phyloP scores from a whole-genome alignment of 2,113 vertebrate species.

The Alces alces region DNA sequence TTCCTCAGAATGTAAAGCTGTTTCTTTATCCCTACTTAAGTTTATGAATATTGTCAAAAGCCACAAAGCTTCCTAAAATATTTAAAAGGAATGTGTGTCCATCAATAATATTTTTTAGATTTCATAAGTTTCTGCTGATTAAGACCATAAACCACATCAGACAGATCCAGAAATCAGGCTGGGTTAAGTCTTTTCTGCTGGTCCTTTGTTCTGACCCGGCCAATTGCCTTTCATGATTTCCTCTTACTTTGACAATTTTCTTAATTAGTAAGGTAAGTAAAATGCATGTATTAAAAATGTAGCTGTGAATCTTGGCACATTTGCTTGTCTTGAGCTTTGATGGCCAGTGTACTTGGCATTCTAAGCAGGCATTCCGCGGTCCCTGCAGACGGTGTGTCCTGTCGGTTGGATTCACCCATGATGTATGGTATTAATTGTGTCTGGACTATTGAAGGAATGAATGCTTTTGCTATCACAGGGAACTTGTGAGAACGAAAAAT shows the following conservation, averaged over 20 bases:
- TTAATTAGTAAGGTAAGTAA: not conserved
- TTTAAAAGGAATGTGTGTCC: not conserved
- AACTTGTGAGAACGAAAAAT: not conserved
- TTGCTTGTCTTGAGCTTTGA: not conserved
- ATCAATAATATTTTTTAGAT: not conserved
- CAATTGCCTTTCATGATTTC: not conserved
- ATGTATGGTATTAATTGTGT: conserved; percentile 68
- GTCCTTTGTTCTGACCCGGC: not conserved
- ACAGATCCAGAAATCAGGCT: not conserved
- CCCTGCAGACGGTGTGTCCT: not conserved
- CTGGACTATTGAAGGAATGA: conserved; percentile 7
- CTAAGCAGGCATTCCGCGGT: not conserved
- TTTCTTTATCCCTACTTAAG: not conserved
- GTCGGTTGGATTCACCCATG: conserved; percentile 15
- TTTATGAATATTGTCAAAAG: not conserved
- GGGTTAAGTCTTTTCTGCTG: not conserved
- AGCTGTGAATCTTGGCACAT: not conserved
- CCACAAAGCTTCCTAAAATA: not conserved
- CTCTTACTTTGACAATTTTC: not conserved
- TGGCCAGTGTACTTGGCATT: not conserved
- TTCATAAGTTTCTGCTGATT: not conserved
- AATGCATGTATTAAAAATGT: not conserved
- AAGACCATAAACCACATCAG: not conserved
- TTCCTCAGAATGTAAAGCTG: not conserved
- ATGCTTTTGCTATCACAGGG: conserved; percentile 41